Evolutionary conservation across 2,797 vertebrate genomes (phyloP), one percentile per base, ranked within the genome.

Genomic region (Pogoniulus pusillus): DNA sequence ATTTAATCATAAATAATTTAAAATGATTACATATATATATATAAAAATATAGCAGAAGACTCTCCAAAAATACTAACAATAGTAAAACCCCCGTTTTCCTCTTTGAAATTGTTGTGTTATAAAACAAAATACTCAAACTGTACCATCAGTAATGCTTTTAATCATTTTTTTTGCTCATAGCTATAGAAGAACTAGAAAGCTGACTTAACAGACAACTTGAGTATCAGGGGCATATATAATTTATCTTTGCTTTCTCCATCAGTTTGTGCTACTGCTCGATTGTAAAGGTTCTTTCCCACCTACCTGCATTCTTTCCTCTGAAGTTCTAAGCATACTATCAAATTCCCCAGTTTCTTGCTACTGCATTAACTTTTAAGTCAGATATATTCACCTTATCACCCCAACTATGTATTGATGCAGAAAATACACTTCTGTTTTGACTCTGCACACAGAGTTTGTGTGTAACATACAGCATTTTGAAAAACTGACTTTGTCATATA

Each of bases 1-100:
- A 75, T 95, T 93, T 51, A 94, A 88, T 96, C 23, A 51, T n/a
- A 54, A 65, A 43, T 17, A 49, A 20, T n/a, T n/a, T n/a, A n/a
- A n/a, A n/a, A n/a, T n/a, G n/a, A n/a, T n/a, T n/a, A n/a, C n/a
- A n/a, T n/a, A n/a, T n/a, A n/a, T n/a, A n/a, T n/a, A n/a, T n/a
- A n/a, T n/a, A n/a, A n/a, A n/a, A n/a, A n/a, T n/a, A 7, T 32
- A 83, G 57, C 17, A 81, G 35, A 65, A 58, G 9, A 65, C 13
- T 34, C 6, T 80, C 32, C 72, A 74, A 65, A 83, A 89, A 20
- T 2, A n/a, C n/a, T n/a, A n/a, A n/a, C 45, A 8, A 39, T 30
- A 70, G 11, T 32, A 37, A 63, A 84, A 65, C 6, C 24, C 51
- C 1, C 0, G 0, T 41, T 87, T 55, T 76, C 9, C 20, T 30